Percentiles rank a stretch among this genome's conserved stretches.
Evolutionary conservation across 2,888 invertebrate species (phyloP).

Genomic region (Patella ulyssiponensis): DNA sequence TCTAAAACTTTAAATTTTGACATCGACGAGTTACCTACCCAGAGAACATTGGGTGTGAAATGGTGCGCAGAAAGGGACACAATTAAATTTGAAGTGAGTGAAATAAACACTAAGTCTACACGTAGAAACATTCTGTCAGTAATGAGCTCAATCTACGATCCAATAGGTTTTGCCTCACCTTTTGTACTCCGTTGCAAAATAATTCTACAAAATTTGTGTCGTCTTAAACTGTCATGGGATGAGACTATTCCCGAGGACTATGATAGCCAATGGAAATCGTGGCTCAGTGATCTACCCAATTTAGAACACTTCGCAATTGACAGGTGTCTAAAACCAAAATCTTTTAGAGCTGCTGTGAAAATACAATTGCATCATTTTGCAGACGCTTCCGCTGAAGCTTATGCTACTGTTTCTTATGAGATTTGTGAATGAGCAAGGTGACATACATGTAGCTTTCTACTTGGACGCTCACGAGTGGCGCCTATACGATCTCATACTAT

Average conservation of each 20-base stretch:
- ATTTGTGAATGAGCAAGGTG: neutral
- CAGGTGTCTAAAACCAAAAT: no score
- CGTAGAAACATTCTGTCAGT: no score
- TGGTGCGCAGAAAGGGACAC: no score
- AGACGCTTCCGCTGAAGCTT: slow-evolving; percentile 5
- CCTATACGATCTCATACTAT: slow-evolving; percentile 8
- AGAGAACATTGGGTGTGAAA: no score
- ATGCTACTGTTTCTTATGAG: slow-evolving; percentile 10
- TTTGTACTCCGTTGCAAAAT: no score
- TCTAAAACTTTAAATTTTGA: slow-evolving; percentile 15
- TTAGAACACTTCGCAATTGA: neutral
- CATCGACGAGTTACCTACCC: neutral
- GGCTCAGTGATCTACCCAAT: slow-evolving; percentile 8
- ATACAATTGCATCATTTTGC: slow-evolving; percentile 14
- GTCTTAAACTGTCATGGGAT: slow-evolving; percentile 13
- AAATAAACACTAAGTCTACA: no score
- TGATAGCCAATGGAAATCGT: slow-evolving; percentile 9
- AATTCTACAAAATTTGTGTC: neutral
- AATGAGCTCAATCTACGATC: no score
- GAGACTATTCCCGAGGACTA: neutral
- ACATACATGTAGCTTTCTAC: neutral
- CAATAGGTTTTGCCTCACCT: no score
- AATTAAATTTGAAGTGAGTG: no score
- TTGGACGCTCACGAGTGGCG: slow-evolving; percentile 8
- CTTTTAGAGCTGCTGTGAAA: neutral